Base-by-base conservation (phyloP, 2,113 vertebrate genomes). In the Macrotus californicus region DNA sequence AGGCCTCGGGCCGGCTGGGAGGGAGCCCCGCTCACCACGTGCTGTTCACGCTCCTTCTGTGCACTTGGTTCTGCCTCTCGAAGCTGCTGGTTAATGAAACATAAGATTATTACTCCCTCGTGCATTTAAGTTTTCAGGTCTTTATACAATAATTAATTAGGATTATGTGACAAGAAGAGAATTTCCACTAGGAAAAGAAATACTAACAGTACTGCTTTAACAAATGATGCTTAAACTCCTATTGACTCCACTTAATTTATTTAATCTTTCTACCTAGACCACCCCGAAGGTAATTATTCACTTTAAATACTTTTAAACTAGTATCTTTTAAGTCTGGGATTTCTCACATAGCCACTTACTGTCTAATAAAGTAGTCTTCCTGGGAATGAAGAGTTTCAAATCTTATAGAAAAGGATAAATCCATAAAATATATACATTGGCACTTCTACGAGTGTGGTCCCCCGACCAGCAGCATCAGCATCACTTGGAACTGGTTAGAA, bases 111-210 rank as follows among this genome's bases (percentile, higher is more conserved):
- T 97, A 98, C 96, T 98, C 97, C 97, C 97, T 92, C 61, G 96
- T 97, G 97, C 97, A 97, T 98, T 97, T 94, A 98, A 98, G 97
- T 98, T 98, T 98, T 98, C 97, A 96, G 96, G 97, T 96, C 97
- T 98, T 98, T 97, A 97, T 97, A 97, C 96, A 97, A 97, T 98
- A 98, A 98, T 98, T 98, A 98, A 98, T 98, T 98, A 98, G 97
- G 96, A 97, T 97, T 97, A 94, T 97, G 96, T 97, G 97, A 98
- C 97, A 98, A 96, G 97, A 94, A 94, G 89, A 95, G 97, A 98
- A 97, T 98, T 97, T 98, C 97, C 97, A 98, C 97, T 73, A 98
- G 97, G 97, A 98, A 97, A 97, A 98, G 97, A 97, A 98, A 97
- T 96, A 96, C 97, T 97, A 97, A 96, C 96, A 96, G 96, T 96